A percentile compares a stretch with the other conserved stretches of the same genome.
Evolutionary conservation across 2,888 invertebrate genomes (phyloP).

Genomic region (Alitta virens): DNA sequence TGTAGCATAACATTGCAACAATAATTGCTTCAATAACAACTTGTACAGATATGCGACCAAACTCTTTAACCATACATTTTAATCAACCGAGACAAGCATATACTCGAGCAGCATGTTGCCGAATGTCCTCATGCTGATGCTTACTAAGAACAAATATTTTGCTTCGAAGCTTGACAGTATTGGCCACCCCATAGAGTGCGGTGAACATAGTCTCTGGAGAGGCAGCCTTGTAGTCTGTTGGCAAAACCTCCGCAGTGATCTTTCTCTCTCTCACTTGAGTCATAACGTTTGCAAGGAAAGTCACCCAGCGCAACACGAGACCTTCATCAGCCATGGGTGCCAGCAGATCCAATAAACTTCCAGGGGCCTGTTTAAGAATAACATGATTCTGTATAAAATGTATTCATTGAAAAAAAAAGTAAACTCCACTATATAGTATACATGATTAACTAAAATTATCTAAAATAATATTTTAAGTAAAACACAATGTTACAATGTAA

Average conservation of each 20-base stretch:
- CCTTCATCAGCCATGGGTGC: slow-evolving; percentile 57
- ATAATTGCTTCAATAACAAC: too few relatives aligned
- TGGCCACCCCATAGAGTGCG: slow-evolving; percentile 40
- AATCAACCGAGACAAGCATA: slow-evolving; percentile 29
- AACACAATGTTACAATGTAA: too few relatives aligned
- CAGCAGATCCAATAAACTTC: slow-evolving; percentile 58
- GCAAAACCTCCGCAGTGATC: slow-evolving; percentile 59
- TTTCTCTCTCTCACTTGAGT: slow-evolving; percentile 55
- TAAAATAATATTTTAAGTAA: too few relatives aligned
- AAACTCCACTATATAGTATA: too few relatives aligned
- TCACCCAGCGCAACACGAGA: slow-evolving; percentile 60
- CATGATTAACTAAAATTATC: too few relatives aligned
- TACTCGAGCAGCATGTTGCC: slow-evolving; percentile 42
- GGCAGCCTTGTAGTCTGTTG: slow-evolving; percentile 61
- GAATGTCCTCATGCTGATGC: slow-evolving; percentile 42
- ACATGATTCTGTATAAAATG: neutral
- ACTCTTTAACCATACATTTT: neutral
- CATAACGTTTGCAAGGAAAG: slow-evolving; percentile 61
- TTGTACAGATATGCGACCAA: too few relatives aligned
- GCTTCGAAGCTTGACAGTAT: slow-evolving; percentile 36
- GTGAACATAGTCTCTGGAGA: slow-evolving; percentile 62
- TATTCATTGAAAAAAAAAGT: neutral
- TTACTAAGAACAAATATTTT: slow-evolving; percentile 48
- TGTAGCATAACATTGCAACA: too few relatives aligned
- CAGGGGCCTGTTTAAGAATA: slow-evolving; percentile 58